Conservation (phyloP, 2,113 vertebrate genomes). For the Tragelaphus buxtoni region DNA sequence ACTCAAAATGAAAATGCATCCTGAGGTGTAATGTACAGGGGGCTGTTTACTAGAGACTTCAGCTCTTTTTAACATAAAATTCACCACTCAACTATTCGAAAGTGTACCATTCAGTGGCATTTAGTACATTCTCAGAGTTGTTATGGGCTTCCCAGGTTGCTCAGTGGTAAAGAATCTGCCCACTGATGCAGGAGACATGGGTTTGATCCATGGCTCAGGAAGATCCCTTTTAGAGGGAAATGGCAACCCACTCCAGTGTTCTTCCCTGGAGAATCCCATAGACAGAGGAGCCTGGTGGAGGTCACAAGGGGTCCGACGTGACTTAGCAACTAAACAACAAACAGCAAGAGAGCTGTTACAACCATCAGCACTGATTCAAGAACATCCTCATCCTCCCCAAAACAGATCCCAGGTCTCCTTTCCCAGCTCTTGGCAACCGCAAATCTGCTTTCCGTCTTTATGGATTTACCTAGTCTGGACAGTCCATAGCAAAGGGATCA, state of each 20-base stretch:
- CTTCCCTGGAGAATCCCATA: neutral
- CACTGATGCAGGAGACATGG: neutral
- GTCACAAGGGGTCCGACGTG: neutral
- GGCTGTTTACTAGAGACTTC: too few relatives aligned
- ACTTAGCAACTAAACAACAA: neutral
- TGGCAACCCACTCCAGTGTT: neutral
- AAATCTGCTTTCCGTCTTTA: neutral
- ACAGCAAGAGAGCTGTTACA: neutral
- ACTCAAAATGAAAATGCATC: neutral
- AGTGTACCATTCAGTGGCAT: too few relatives aligned
- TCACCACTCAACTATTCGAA: too few relatives aligned
- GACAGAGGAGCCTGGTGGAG: neutral
- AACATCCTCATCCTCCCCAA: neutral
- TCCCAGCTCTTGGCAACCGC: neutral
- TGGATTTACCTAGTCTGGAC: neutral
- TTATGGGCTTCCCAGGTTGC: neutral
- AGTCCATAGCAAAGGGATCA: neutral
- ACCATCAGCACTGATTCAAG: neutral
- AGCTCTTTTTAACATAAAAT: neutral
- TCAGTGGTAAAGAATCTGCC: neutral
- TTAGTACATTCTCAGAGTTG: too few relatives aligned
- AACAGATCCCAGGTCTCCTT: neutral
- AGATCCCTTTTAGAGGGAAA: neutral
- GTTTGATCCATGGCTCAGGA: neutral
- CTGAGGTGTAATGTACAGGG: too few relatives aligned